These are phyloP conservation scores for Cephalopholis sonnerati DNA, from an alignment of 2,113 vertebrate species.

Conservation along the genomic window DNA sequence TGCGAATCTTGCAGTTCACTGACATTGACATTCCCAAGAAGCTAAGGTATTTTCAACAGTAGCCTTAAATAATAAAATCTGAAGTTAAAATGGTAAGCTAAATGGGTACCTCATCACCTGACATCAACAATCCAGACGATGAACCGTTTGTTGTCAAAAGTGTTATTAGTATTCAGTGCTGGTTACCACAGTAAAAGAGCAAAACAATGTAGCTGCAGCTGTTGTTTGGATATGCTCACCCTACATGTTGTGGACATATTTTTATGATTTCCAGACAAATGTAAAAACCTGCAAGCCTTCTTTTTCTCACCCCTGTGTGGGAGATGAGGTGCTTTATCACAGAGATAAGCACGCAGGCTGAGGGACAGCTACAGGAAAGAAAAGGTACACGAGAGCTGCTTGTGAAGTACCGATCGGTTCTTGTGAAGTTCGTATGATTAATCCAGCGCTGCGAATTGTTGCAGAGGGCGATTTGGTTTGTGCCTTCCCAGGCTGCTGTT, in stretches of 20 bases:
- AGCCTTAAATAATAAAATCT: background rate
- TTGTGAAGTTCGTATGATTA: conserved; percentile 73
- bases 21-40: background rate
- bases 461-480: conserved; percentile 53
- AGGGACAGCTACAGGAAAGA: conserved; percentile 55
- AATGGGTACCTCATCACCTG: background rate
- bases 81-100: background rate
- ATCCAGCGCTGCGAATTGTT: conserved; percentile 62
- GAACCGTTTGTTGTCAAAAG: background rate
- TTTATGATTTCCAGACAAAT: conserved; percentile 42
- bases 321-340: conserved; percentile 64
- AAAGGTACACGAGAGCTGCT: conserved; percentile 48
- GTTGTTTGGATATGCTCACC: background rate
- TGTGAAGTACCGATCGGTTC: conserved; percentile 60
- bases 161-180: background rate
- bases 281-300: conserved; percentile 23
- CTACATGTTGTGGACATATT: conserved; percentile 16
- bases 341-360: conserved; percentile 65
- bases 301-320: conserved; percentile 41
- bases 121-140: background rate
- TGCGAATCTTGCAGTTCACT: too few species aligned
- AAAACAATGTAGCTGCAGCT: background rate
- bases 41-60: background rate
- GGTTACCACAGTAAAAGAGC: background rate
- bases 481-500: conserved; percentile 47